Evolutionary conservation across 2,113 vertebrate species (phyloP).

Genomic region (Hylia prasina): DNA sequence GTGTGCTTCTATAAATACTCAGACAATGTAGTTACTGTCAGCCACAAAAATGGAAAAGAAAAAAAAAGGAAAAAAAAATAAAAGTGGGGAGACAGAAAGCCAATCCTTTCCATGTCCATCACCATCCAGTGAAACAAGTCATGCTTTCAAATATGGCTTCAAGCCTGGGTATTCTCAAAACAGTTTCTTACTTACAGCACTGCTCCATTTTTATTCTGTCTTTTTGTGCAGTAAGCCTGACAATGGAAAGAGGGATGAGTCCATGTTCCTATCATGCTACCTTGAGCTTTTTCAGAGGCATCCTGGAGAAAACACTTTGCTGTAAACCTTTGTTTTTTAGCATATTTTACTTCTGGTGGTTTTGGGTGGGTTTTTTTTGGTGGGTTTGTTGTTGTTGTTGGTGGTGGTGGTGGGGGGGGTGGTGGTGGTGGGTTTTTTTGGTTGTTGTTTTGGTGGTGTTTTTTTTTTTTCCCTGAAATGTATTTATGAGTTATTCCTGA

Average conservation of each 20-base stretch:
- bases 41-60: background rate
- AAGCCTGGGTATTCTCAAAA: background rate
- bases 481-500: background rate
- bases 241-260: background rate
- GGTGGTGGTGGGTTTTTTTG: no score
- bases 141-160: background rate
- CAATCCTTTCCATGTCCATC: background rate
- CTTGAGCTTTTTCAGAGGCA: background rate
- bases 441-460: no score
- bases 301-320: background rate
- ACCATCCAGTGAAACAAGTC: background rate
- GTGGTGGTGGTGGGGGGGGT: no score
- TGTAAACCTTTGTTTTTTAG: background rate
- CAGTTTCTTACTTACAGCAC: background rate
- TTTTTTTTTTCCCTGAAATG: background rate
- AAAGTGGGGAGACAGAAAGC: accelerated
- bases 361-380: no score
- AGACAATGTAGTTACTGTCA: background rate
- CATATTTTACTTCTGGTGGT: background rate
- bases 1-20: background rate
- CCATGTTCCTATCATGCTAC: background rate
- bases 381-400: no score
- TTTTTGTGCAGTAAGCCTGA: background rate
- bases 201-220: background rate
- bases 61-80: no score